Conservation (phyloP, 1,140 invertebrate species). For the Harpegnathos saltator region DNA sequence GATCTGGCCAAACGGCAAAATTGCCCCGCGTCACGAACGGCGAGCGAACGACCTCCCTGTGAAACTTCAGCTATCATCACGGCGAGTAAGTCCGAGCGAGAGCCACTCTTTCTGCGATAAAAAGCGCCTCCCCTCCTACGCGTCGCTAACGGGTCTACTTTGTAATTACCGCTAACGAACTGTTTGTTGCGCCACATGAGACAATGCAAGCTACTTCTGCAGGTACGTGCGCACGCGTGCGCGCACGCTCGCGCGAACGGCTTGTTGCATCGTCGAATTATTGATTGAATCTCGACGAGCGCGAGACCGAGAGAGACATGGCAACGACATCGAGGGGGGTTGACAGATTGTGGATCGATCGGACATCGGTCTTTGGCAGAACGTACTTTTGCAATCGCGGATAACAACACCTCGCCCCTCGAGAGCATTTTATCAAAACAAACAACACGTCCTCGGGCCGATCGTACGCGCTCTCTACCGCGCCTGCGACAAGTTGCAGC, state of each 20-base stretch:
- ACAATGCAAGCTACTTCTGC: slow-evolving; percentile 62
- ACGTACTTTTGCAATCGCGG: background rate
- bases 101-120: background rate
- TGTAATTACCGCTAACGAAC: slow-evolving; percentile 75
- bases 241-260: background rate
- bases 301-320: too few relatives aligned
- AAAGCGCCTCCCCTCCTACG: slow-evolving; percentile 48
- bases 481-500: background rate
- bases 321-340: background rate
- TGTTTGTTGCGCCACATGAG: slow-evolving; percentile 71
- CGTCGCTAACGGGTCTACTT: slow-evolving; percentile 66
- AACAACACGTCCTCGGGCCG: background rate
- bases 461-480: too few relatives aligned
- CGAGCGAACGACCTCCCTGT: too few relatives aligned
- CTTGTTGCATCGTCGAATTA: background rate
- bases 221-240: background rate
- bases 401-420: background rate
- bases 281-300: background rate
- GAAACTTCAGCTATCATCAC: too few relatives aligned
- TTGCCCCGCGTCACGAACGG: slow-evolving; percentile 18
- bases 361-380: too few relatives aligned
- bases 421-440: background rate
- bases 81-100: background rate
- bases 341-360: too few relatives aligned
- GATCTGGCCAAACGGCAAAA: background rate